phyloP scores from a whole-genome alignment of 2,113 vertebrate genomes.

The Daphoenositta chrysoptera region DNA sequence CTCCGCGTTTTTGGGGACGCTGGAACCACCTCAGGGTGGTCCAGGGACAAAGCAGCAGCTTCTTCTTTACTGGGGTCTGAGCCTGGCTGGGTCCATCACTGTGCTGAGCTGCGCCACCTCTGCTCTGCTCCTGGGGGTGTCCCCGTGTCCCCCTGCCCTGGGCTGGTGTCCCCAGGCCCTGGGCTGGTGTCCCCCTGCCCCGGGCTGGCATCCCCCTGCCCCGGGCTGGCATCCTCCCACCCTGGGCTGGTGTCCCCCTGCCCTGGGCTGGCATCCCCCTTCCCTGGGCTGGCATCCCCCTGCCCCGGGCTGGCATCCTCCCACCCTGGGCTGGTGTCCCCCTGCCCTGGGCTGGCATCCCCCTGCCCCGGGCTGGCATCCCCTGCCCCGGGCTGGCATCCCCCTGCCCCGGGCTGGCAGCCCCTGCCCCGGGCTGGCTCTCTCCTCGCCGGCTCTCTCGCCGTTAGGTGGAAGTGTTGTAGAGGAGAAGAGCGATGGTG shows the following conservation, averaged over 20 bases:
- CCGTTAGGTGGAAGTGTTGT: constrained; percentile 61
- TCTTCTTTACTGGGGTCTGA: not conserved
- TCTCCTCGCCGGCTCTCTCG: not conserved
- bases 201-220: not conserved
- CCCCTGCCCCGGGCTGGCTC: not conserved
- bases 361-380: not conserved
- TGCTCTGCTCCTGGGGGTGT: not conserved
- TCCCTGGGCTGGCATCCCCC: too few species aligned
- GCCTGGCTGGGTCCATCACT: not conserved
- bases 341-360: too few species aligned
- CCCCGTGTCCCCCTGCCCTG: not conserved
- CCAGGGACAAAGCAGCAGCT: not conserved
- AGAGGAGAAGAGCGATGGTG: not conserved
- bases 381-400: not conserved
- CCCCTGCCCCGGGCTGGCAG: too few species aligned
- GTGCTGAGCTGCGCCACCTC: not conserved
- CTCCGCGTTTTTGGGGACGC: accelerated
- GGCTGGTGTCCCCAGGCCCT: not conserved
- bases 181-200: not conserved
- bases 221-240: too few species aligned
- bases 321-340: not conserved
- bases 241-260: too few species aligned
- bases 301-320: too few species aligned
- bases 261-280: not conserved
- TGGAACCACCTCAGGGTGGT: too few species aligned